Evolutionary conservation across 2,797 vertebrate species (phyloP).

Genomic region (Typhlichthys eigenmanni): DNA sequence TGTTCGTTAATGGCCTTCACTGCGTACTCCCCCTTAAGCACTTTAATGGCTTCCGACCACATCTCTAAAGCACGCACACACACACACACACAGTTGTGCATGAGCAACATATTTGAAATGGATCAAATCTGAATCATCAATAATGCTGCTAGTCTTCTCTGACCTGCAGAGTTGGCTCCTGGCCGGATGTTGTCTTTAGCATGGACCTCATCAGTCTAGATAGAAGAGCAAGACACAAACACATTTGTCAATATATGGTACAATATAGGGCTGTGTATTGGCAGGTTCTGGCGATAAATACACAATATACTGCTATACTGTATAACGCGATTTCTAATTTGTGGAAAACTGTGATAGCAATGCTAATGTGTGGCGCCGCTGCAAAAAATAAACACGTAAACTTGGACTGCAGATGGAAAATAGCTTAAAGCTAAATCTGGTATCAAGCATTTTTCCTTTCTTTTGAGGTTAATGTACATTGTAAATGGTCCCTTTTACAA

Average conservation of each 20-base stretch:
- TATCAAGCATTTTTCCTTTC: too few relatives aligned
- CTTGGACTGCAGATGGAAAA: too few relatives aligned
- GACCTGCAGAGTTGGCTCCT: slow-evolving; percentile 87
- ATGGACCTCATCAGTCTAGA: slow-evolving; percentile 95
- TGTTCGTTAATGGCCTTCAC: slow-evolving; percentile 94
- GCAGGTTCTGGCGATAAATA: too few relatives aligned
- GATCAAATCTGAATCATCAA: neutral
- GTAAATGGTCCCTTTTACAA: too few relatives aligned
- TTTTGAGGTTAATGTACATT: too few relatives aligned
- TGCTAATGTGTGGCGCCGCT: too few relatives aligned
- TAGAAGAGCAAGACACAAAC: slow-evolving; percentile 47
- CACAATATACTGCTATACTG: too few relatives aligned
- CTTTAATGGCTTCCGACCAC: slow-evolving; percentile 97
- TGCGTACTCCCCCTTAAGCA: slow-evolving; percentile 94
- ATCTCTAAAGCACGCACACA: slow-evolving; percentile 80
- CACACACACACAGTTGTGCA: neutral
- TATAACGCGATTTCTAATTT: too few relatives aligned
- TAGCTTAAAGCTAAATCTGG: too few relatives aligned
- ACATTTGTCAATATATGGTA: neutral
- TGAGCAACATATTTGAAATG: neutral
- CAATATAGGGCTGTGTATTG: too few relatives aligned
- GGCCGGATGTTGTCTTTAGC: slow-evolving; percentile 93
- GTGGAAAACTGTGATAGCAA: too few relatives aligned
- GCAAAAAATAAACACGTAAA: too few relatives aligned
- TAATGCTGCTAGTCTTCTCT: neutral